Conservation (phyloP, 2,797 vertebrate genomes). For the Sebastes elongatus region DNA sequence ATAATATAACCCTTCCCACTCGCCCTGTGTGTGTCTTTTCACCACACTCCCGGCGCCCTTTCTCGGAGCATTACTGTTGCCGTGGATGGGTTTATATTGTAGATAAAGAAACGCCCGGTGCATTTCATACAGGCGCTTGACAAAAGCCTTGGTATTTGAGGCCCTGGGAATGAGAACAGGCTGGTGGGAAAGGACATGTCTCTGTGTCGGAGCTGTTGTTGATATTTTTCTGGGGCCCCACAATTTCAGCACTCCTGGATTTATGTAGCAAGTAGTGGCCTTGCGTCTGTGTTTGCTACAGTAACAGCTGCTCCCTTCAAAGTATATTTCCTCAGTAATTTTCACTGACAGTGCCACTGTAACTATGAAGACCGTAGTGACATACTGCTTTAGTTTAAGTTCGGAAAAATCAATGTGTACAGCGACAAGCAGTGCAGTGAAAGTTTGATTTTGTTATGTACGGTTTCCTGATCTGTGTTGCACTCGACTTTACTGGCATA, state of each 20-base stretch:
- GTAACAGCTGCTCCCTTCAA: background rate
- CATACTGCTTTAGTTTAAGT: background rate
- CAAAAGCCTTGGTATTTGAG: no score
- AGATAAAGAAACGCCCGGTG: no score
- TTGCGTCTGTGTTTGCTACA: background rate
- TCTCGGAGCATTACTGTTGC: no score
- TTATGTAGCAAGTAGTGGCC: background rate
- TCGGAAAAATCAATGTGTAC: background rate
- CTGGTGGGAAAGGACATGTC: background rate
- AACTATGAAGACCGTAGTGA: background rate
- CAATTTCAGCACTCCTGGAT: background rate
- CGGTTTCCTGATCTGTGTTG: constrained; percentile 16
- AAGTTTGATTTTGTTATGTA: background rate
- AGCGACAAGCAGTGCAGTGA: background rate
- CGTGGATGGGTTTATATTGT: no score
- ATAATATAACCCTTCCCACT: no score
- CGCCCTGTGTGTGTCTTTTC: no score
- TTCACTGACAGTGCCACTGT: background rate
- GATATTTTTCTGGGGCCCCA: background rate
- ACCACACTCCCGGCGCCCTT: no score
- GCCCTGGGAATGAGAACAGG: background rate
- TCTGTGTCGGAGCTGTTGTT: background rate
- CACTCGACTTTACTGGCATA: constrained; percentile 15
- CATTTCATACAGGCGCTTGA: no score
- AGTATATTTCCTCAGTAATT: background rate